These are phyloP conservation scores for Agrochola lychnidis DNA, from an alignment of 2,888 invertebrate species.

Conservation along the genomic window DNA sequence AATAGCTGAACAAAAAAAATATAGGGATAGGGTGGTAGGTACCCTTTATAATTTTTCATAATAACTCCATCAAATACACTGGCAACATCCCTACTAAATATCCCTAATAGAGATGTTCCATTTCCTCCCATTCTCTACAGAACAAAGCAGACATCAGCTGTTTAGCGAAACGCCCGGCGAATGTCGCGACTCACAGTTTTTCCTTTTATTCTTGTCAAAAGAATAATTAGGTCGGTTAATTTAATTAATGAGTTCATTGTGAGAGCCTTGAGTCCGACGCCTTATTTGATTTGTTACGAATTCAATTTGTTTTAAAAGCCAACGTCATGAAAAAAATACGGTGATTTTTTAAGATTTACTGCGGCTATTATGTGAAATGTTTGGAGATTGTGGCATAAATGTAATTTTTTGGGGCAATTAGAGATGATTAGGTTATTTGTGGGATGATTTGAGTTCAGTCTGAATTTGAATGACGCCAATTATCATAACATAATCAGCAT, in stretches of 20 bases:
- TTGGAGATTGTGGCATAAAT: not conserved
- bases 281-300: conserved; percentile 81
- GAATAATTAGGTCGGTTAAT: conserved; percentile 85
- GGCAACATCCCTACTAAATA: not conserved
- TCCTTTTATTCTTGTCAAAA: conserved; percentile 68
- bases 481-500: too few relatives aligned
- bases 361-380: conserved; percentile 8
- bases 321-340: conserved; percentile 52
- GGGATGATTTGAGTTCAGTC: not conserved
- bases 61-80: not conserved
- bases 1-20: not conserved
- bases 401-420: conserved; percentile 1
- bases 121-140: conserved; percentile 10
- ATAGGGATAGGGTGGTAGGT: too few relatives aligned
- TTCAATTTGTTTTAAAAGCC: conserved; percentile 62
- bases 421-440: not conserved
- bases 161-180: conserved; percentile 48
- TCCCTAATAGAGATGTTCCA: conserved; percentile 18
- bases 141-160: conserved; percentile 50
- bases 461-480: not conserved
- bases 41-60: not conserved
- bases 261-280: conserved; percentile 53
- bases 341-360: conserved; percentile 59
- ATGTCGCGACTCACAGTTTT: conserved; percentile 58
- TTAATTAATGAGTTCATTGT: conserved; percentile 82